Evolutionary conservation across 2,797 vertebrate species (phyloP), one percentile per base, ranked within the genome.

Genomic region (Denticeps clupeoides): DNA sequence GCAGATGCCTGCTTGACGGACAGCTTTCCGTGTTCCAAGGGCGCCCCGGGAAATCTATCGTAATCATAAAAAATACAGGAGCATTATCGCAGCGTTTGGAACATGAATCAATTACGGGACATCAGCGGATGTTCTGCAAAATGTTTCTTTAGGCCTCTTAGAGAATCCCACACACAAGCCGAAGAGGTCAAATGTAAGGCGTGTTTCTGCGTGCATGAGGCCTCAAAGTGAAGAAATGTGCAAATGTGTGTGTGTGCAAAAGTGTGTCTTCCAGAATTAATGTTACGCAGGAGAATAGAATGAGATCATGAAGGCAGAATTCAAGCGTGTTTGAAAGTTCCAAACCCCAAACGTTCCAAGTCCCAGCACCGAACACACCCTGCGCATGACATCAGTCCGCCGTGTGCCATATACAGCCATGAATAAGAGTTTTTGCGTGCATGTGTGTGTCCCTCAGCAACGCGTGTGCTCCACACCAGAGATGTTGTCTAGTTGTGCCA

Each of bases 1-100:
- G 41, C 48, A 45, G 51, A 40, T 24, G 13, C 6, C 21, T 49
- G 56, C 52, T 45, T 55, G 49, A 59, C 45, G 47, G 45, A 50
- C 41, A 48, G 56, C 23, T 25, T 50, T 33, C 27, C 11, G 33
- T 21, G 35, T 50, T 59, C 41, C 38, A 32, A 37, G 56, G 32
- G 31, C 21, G 4, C 1, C 25, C 27, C 41, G 31, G 28, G 23
- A 32, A 38, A 50, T 28, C 15, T 2, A 55, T 49, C 24, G 23
- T n/a, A 41, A 45, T 21, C n/a, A 21, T 19, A 22, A 24, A 16
- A n/a, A n/a, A n/a, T n/a, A n/a, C n/a, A 38, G 44, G 38, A 44
- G 33, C 49, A 38, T 13, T 35, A 19, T 48, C 37, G 29, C 41
- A 22, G 28, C 35, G 28, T 27, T 32, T 24, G 27, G 27, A 28